Evolutionary conservation across 2,888 invertebrate species (phyloP).

Genomic region (Noctua comes): DNA sequence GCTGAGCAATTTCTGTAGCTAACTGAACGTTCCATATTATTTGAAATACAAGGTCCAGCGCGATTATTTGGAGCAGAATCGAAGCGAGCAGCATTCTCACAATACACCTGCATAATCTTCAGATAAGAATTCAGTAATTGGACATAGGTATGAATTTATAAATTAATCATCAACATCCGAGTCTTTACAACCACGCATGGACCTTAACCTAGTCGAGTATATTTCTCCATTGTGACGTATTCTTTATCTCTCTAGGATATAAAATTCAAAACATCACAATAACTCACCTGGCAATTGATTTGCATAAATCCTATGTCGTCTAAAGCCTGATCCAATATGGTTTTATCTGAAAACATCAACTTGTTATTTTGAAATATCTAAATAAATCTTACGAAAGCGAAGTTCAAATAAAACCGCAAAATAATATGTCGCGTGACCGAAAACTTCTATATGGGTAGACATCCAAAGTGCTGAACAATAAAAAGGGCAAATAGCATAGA

Average conservation of each 20-base stretch:
- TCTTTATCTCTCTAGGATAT: not conserved
- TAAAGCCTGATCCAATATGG: conserved; percentile 92
- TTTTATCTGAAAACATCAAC: conserved; percentile 91
- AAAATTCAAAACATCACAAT: not conserved
- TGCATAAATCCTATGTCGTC: conserved; percentile 91
- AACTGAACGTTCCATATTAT: not conserved
- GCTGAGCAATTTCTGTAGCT: not conserved
- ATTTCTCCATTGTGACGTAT: not conserved
- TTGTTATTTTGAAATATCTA: conserved; percentile 28
- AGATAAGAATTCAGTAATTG: too few species aligned
- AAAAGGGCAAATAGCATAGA: conserved; percentile 69
- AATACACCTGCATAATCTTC: too few species aligned
- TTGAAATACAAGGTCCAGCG: not conserved
- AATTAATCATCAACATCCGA: not conserved
- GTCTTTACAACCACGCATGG: not conserved
- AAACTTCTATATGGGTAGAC: conserved; percentile 71
- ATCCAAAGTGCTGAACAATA: conserved; percentile 76
- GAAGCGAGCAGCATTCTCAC: too few species aligned
- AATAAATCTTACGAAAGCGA: conserved; percentile 44
- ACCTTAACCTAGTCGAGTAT: not conserved
- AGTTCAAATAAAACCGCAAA: conserved; percentile 63
- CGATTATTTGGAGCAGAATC: not conserved
- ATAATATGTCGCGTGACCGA: conserved; percentile 77
- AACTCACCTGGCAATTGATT: conserved; percentile 88
- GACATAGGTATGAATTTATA: not conserved